These are phyloP conservation scores for Tridacna crocea DNA, from an alignment of 2,888 invertebrate genomes.

Conservation along the genomic window DNA sequence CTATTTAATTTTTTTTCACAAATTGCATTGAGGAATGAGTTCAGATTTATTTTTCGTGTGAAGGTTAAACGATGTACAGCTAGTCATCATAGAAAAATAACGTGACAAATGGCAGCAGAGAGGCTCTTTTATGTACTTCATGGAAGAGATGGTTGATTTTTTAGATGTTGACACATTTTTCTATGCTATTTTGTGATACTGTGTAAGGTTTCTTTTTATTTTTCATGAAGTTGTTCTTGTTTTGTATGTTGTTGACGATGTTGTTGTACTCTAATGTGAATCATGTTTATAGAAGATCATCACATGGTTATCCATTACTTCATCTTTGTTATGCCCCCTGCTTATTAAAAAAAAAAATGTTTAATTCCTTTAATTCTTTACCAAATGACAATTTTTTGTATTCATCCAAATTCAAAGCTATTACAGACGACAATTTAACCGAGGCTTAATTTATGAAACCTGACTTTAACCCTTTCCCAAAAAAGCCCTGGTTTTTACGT, in stretches of 20 bases:
- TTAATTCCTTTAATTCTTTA: no score
- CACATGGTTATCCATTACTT: not conserved
- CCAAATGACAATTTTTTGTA: not conserved
- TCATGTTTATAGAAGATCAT: slow-evolving; percentile 12
- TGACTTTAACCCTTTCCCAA: no score
- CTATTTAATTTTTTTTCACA: no score
- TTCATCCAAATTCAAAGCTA: not conserved
- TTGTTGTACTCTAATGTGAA: slow-evolving; percentile 2
- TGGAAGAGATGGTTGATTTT: not conserved
- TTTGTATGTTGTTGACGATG: slow-evolving; percentile 19
- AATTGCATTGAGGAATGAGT: no score
- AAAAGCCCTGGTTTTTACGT: no score
- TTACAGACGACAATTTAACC: not conserved
- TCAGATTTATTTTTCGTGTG: no score
- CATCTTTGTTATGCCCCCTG: not conserved
- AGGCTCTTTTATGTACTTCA: not conserved
- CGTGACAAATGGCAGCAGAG: not conserved
- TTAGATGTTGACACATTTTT: slow-evolving; percentile 10
- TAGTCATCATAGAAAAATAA: not conserved
- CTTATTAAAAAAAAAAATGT: no score
- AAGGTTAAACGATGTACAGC: no score
- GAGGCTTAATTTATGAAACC: no score
- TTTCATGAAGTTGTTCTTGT: slow-evolving; percentile 25
- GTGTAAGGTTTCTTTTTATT: slow-evolving; percentile 5
- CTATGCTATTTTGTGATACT: slow-evolving; percentile 27